A percentile compares a stretch with the other conserved stretches of the same genome.
Evolutionary conservation across 2,113 vertebrate genomes (phyloP).

Genomic region (Cinclus mexicanus): DNA sequence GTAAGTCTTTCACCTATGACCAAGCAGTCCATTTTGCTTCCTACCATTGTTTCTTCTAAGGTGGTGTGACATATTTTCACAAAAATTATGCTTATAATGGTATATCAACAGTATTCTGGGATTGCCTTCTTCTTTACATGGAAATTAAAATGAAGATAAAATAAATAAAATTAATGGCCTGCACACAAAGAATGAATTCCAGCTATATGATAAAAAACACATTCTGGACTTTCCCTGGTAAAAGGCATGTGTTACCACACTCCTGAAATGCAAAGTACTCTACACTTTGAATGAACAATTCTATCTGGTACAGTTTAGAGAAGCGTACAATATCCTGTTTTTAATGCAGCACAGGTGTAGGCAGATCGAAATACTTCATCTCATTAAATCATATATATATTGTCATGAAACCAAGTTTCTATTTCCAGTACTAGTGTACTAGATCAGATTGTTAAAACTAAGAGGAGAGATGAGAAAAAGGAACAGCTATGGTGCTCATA

Average conservation of each 20-base stretch:
- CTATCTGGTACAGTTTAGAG: constrained; percentile 37
- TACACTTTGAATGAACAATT: not conserved
- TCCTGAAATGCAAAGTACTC: not conserved
- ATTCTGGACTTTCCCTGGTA: not conserved
- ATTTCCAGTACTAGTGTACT: constrained; percentile 3
- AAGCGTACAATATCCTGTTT: constrained; percentile 48
- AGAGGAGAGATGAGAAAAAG: not conserved
- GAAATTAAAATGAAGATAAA: not conserved
- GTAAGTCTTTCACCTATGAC: not conserved
- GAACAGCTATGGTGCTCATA: not conserved
- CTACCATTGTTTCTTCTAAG: not conserved
- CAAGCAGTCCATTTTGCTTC: not conserved
- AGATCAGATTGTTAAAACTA: constrained; percentile 12
- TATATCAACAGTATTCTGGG: not conserved
- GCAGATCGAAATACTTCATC: not conserved
- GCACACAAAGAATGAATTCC: not conserved
- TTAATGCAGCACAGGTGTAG: constrained; percentile 43
- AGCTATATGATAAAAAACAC: not conserved
- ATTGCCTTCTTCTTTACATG: not conserved
- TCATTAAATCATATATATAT: constrained; percentile 3
- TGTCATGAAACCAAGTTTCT: constrained; percentile 23
- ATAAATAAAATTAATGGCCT: not conserved
- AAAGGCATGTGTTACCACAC: not conserved
- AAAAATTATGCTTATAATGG: not conserved
- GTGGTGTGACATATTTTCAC: not conserved